These are phyloP conservation scores for Xanthorhoe designata DNA, from an alignment of 2,888 invertebrate species.

Conservation along the genomic window DNA sequence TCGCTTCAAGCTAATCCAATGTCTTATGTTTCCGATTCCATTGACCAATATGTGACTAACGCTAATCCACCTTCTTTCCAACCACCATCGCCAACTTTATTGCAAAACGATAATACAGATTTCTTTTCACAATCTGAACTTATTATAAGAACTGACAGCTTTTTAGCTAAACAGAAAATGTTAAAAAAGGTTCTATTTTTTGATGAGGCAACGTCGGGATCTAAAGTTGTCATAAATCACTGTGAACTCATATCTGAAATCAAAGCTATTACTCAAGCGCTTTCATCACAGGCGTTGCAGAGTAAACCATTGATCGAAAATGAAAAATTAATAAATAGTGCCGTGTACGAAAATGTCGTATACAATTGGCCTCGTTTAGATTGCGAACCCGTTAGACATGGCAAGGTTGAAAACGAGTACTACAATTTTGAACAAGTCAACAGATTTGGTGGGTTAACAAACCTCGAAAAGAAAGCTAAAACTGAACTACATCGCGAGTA, in stretches of 20 bases:
- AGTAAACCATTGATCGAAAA: slow-evolving; percentile 8
- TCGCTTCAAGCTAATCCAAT: slow-evolving; percentile 48
- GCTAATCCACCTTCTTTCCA: slow-evolving; percentile 27
- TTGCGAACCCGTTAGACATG: slow-evolving; percentile 16
- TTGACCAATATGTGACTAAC: slow-evolving; percentile 50
- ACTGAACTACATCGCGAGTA: slow-evolving; percentile 13
- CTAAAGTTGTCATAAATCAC: slow-evolving; percentile 33
- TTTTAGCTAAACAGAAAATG: slow-evolving; percentile 31
- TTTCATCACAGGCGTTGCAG: slow-evolving; percentile 7
- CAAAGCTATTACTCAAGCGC: slow-evolving; percentile 30
- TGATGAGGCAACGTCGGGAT: slow-evolving; percentile 13
- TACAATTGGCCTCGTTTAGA: slow-evolving; percentile 35
- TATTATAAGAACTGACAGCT: slow-evolving; percentile 47
- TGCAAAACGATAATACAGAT: slow-evolving; percentile 30
- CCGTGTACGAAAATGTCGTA: slow-evolving; percentile 31
- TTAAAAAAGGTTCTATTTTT: slow-evolving; percentile 29
- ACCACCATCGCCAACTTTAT: slow-evolving; percentile 45
- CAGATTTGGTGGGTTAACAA: slow-evolving; percentile 12
- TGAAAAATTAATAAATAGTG: slow-evolving; percentile 23
- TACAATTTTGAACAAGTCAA: slow-evolving; percentile 15
- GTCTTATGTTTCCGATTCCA: slow-evolving; percentile 45
- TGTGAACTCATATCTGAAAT: slow-evolving; percentile 32
- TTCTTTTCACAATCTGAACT: slow-evolving; percentile 31
- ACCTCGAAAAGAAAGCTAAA: slow-evolving; percentile 25
- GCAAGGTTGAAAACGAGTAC: slow-evolving; percentile 19